Base-by-base conservation (phyloP, 2,888 invertebrate genomes). In the Incurvaria masculella region DNA sequence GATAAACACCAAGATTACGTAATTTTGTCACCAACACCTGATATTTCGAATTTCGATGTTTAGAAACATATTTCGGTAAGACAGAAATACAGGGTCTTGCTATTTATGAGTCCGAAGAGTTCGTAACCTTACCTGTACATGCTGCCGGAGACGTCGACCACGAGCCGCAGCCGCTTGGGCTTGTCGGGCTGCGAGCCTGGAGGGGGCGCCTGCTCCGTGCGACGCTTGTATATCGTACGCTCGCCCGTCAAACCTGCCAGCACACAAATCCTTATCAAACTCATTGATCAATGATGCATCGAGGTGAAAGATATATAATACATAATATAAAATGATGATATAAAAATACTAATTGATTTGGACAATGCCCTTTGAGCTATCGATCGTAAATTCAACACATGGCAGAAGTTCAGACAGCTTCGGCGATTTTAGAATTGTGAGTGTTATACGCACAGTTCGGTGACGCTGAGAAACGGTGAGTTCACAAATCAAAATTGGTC, bases 81-180 rank as follows among this genome's bases (percentile, higher is more conserved):
- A 14, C 3, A 20, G 21, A 19, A 38, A 27, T 42, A 27, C 27
- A 27, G 14, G 14, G 8, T 27, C 14, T 27, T 27, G 27, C 27
- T 8, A 27, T 10, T 10, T 27, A 27, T n/a, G n/a, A n/a, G n/a
- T n/a, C n/a, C n/a, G n/a, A n/a, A n/a, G n/a, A n/a, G n/a, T n/a
- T n/a, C n/a, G n/a, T n/a, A n/a, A n/a, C n/a, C n/a, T 50, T 58
- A 86, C 81, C 94, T 85, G 64, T 97, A 97, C 97, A 97, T 97
- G 55, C 94, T 95, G 2, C 97, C 97, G 2, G 95, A 96, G 0
- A 97, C 95, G 69, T 98, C 98, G 0, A 94, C 86, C 0, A 97
- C 87, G 0, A 97, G 76, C 49, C 90, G 82, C 41, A 97, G 75
- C 3, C 92, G 79, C 69, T 97, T 98, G 2, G 97, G 95, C 61